phyloP scores from a whole-genome alignment of 2,888 invertebrate species.

The Acrobasis consociella region DNA sequence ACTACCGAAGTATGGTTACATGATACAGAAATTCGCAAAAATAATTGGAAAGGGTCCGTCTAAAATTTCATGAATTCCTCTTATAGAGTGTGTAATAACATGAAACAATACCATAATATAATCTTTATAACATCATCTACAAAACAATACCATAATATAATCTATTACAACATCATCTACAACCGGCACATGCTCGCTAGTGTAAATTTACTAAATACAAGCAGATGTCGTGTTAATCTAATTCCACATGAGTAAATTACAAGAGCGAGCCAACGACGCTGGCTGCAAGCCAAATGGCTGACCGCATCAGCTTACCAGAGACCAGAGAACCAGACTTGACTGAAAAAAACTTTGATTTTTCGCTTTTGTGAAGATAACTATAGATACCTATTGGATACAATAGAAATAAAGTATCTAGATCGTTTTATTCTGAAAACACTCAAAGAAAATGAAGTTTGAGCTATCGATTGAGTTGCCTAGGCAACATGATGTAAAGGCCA shows the following conservation, averaged over 20 bases:
- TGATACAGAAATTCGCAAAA: too few species aligned
- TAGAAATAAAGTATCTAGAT: neutral
- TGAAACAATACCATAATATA: neutral
- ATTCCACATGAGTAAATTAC: conserved; percentile 70
- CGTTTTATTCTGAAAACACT: neutral
- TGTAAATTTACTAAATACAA: conserved; percentile 62
- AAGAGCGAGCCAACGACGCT: conserved; percentile 62
- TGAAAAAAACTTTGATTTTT: too few species aligned
- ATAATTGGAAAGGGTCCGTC: too few species aligned
- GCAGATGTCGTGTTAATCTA: conserved; percentile 71
- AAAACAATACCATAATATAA: neutral
- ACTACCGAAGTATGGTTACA: too few species aligned
- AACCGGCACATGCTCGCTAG: conserved; percentile 20
- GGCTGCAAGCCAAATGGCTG: conserved; percentile 67
- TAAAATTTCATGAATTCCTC: too few species aligned
- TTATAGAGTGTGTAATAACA: too few species aligned
- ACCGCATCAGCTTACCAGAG: conserved; percentile 60
- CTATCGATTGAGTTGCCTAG: conserved; percentile 1
- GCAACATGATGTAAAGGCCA: conserved; percentile 4
- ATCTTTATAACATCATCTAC: conserved; percentile 12
- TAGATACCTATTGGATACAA: neutral
- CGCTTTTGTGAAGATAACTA: too few species aligned
- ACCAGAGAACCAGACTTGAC: too few species aligned
- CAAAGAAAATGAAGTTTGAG: conserved; percentile 3
- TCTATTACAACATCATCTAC: conserved; percentile 12